Evolutionary conservation across 1,140 invertebrate species (phyloP).

Genomic region (Hirudo medicinalis): DNA sequence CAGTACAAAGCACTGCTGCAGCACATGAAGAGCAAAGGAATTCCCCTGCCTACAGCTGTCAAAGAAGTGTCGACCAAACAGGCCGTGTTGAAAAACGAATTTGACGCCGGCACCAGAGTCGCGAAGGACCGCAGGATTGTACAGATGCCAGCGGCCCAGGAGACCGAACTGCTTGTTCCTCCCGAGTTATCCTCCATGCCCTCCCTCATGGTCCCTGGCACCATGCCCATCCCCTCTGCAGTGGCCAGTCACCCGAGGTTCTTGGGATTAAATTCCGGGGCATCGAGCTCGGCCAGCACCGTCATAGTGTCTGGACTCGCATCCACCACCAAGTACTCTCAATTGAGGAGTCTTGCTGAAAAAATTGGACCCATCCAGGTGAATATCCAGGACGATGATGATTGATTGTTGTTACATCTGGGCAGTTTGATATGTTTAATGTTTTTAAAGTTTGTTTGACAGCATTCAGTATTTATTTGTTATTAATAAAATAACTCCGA

Average conservation of each 20-base stretch:
- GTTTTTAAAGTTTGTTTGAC: not conserved
- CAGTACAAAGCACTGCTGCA: constrained; percentile 6
- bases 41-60: not conserved
- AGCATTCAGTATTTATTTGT: not conserved
- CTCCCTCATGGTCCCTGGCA: not conserved
- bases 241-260: not conserved
- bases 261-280: not conserved
- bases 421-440: no score
- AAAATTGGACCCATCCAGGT: constrained; percentile 3
- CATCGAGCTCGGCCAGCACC: not conserved
- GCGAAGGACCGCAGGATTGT: not conserved
- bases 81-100: not conserved
- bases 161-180: no score
- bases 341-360: not conserved
- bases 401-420: no score
- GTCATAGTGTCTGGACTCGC: not conserved
- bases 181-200: not conserved
- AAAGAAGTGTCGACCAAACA: not conserved
- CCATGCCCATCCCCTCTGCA: not conserved
- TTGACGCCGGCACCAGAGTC: not conserved
- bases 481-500: not conserved
- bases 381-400: not conserved
- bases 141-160: not conserved
- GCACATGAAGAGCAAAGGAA: constrained; percentile 2
- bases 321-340: not conserved